phyloP scores from a whole-genome alignment of 2,888 invertebrate species.

The Caenorhabditis afra region DNA sequence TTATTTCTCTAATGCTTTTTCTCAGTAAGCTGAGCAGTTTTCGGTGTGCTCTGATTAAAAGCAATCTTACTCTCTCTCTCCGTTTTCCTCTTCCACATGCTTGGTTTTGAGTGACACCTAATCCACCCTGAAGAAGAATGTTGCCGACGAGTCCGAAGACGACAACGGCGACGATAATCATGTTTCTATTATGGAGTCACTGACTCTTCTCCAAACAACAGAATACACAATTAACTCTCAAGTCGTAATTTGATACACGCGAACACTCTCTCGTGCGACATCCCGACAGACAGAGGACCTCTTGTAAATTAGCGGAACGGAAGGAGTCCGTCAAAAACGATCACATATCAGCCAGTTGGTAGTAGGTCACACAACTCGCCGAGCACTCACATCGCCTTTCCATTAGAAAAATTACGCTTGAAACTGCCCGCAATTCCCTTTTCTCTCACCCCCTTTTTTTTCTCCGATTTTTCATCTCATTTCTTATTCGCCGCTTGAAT shows the following conservation, averaged over 20 bases:
- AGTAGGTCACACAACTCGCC: conserved; percentile 1
- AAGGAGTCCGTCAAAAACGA: conserved; percentile 11
- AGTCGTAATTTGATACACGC: conserved; percentile 63
- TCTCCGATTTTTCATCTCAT: conserved; percentile 25
- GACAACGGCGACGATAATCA: no score
- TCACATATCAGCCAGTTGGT: conserved; percentile 54
- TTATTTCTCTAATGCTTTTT: neutral
- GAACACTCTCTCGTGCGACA: conserved; percentile 32
- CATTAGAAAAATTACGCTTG: conserved; percentile 11
- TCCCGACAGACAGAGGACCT: conserved; percentile 15
- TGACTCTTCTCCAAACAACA: conserved; percentile 55
- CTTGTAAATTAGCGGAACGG: conserved; percentile 27
- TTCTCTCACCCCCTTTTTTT: neutral
- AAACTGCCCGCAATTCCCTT: neutral
- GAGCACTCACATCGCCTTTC: neutral
- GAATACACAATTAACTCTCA: conserved; percentile 59
- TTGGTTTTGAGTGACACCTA: conserved; percentile 36
- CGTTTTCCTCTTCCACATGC: no score
- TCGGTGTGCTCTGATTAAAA: neutral
- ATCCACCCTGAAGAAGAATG: conserved; percentile 44
- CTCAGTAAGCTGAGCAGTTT: conserved; percentile 1
- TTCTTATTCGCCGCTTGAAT: conserved; percentile 30
- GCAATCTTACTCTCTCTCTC: neutral
- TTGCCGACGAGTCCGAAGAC: conserved; percentile 14
- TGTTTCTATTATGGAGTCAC: conserved; percentile 49